phyloP scores from a whole-genome alignment of 2,113 vertebrate genomes.

The Pelobates fuscus region DNA sequence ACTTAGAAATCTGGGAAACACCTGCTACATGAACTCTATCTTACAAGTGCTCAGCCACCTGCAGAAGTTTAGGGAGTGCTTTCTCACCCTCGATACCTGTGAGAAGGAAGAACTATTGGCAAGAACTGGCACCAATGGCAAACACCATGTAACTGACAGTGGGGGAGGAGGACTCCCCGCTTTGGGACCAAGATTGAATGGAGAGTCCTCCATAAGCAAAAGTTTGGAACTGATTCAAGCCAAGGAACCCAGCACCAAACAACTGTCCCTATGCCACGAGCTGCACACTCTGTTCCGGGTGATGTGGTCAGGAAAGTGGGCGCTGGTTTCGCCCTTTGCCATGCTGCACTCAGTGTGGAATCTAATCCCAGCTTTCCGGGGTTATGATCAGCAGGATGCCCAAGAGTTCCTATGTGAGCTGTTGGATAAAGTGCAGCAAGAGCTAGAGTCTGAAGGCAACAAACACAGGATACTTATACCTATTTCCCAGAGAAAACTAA shows the following conservation, averaged over 20 bases:
- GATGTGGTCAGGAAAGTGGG: conserved; percentile 99
- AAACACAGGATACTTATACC: conserved; percentile 91
- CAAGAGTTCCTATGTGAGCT: conserved; percentile 98
- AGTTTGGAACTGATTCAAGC: conserved; percentile 86
- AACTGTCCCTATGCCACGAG: conserved; percentile 96
- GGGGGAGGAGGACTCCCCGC: conserved; percentile 18
- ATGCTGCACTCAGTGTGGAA: conserved; percentile 99
- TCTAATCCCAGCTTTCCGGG: conserved; percentile 93
- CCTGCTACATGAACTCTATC: conserved; percentile 99
- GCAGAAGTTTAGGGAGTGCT: conserved; percentile 98
- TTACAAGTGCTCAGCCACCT: conserved; percentile 98
- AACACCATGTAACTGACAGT: conserved; percentile 61
- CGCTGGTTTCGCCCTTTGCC: conserved; percentile 94
- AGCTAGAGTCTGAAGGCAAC: conserved; percentile 91
- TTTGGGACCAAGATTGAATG: conserved; percentile 70
- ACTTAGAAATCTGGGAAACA: conserved; percentile 95
- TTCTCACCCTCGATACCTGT: conserved; percentile 91
- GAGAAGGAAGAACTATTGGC: conserved; percentile 92
- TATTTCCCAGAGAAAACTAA: conserved; percentile 94
- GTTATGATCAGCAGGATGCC: conserved; percentile 96
- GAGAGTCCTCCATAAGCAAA: conserved; percentile 68
- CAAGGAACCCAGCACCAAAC: conserved; percentile 90
- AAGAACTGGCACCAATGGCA: conserved; percentile 75
- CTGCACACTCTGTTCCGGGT: conserved; percentile 97
- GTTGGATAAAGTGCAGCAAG: conserved; percentile 96